Evolutionary conservation across 2,888 invertebrate species (phyloP), one percentile per base, ranked within the genome.

Genomic region (Mythimna ferrago): DNA sequence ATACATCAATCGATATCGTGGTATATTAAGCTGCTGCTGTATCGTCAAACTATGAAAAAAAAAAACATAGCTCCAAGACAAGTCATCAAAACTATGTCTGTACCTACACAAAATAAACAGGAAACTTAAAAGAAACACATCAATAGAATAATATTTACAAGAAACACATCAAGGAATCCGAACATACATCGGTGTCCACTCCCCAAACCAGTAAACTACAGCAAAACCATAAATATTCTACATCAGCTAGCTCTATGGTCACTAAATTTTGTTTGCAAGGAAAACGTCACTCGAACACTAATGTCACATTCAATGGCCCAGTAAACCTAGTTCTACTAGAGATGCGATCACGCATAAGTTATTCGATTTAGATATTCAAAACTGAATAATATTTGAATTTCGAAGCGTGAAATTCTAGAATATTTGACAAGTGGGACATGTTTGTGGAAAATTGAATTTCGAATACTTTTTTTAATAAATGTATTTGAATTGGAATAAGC

Each of bases 241-340:
- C 19, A 26, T 6, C 58, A 64, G 56, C 14, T 66, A 64, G 56
- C 14, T 66, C 62, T 44, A 48, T 51, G 41, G 10, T 38, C 16
- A 57, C 16, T 35, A 44, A 78, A 81, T 51, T 78, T 76, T 48
- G 51, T 65, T 51, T 32, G 44, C 51, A 61, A 58, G 61, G 53
- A 56, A 54, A 82, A 82, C 38, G 66, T 58, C 62, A 54, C 14
- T 38, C 2, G 7, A 58, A 53, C 26, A 26, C 51, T 58, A 58
- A 73, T 66, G 65, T 56, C 41, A 35, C 35, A 51, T 54, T 19
- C 19, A 51, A 21, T 71, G 19, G 35, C 41, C 32, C 16, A 64
- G 51, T 26, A 56, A 60, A 82, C 48, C 75, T 65, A 80, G 66
- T 66, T 70, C 64, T 32, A 21, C 60, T 82, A 78, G 73, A n/a